These are phyloP conservation scores for Antheraea yamamai DNA, from an alignment of 2,888 invertebrate genomes.

Conservation along the genomic window DNA sequence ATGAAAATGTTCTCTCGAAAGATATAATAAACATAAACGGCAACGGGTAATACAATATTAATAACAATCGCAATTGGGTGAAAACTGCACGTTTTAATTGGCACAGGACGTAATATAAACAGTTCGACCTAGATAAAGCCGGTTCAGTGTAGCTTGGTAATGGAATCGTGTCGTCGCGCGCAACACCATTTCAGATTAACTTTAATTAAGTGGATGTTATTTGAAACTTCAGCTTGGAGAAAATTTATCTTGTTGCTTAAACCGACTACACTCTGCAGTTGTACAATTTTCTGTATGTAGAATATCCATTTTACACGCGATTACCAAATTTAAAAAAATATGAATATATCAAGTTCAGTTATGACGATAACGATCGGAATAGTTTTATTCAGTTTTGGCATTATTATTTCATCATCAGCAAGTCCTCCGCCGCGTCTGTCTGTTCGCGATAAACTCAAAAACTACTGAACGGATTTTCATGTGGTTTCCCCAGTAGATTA, in stretches of 20 bases:
- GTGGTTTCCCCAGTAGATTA: too few relatives aligned
- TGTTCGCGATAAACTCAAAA: too few relatives aligned
- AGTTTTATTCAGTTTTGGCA: too few relatives aligned
- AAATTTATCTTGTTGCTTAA: slow-evolving; percentile 62
- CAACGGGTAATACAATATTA: slow-evolving; percentile 19
- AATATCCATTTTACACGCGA: background rate
- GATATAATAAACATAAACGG: slow-evolving; percentile 2
- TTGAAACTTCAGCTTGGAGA: slow-evolving; percentile 61
- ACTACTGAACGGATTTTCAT: too few relatives aligned
- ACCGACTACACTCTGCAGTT: slow-evolving; percentile 28
- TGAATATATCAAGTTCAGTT: too few relatives aligned
- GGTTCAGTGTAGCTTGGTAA: slow-evolving; percentile 61
- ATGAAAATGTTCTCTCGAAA: slow-evolving; percentile 5
- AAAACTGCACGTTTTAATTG: slow-evolving; percentile 27
- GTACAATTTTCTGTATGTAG: background rate
- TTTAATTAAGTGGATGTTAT: slow-evolving; percentile 77
- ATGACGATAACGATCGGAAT: too few relatives aligned
- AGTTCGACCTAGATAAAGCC: slow-evolving; percentile 49
- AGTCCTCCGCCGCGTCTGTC: too few relatives aligned
- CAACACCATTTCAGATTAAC: slow-evolving; percentile 72
- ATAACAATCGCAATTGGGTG: slow-evolving; percentile 28
- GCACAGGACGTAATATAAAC: slow-evolving; percentile 39
- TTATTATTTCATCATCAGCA: too few relatives aligned
- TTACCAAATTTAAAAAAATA: background rate
- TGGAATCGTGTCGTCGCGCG: slow-evolving; percentile 68